Percentiles rank a stretch among this genome's conserved stretches.
phyloP scores from a whole-genome alignment of 2,113 vertebrate genomes.

The Leiothrix lutea region DNA sequence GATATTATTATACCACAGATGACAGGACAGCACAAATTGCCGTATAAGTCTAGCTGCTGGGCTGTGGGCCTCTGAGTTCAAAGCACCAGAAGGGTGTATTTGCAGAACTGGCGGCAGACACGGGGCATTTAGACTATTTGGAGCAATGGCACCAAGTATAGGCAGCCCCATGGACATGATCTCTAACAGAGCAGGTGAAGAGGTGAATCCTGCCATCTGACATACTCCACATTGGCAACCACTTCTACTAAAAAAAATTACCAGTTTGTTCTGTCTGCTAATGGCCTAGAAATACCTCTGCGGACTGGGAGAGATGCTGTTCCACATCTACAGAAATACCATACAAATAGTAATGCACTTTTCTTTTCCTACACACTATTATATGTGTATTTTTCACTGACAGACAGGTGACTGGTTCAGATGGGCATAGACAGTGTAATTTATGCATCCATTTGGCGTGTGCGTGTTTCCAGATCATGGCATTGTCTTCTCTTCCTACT shows the following conservation, averaged over 20 bases:
- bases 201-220: background rate
- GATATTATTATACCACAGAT: constrained; percentile 5
- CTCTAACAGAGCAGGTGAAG: background rate
- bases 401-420: constrained; percentile 28
- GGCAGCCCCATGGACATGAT: background rate
- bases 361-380: background rate
- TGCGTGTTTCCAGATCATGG: constrained; percentile 67
- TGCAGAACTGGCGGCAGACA: background rate
- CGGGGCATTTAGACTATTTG: background rate
- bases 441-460: constrained; percentile 64
- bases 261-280: background rate
- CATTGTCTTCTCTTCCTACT: constrained; percentile 74
- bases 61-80: background rate
- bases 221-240: background rate
- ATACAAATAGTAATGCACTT: background rate
- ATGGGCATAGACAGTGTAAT: constrained; percentile 44
- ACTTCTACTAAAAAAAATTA: background rate
- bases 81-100: background rate
- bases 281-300: background rate
- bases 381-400: background rate
- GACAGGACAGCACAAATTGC: constrained; percentile 9
- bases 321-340: background rate
- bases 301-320: background rate
- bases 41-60: background rate
- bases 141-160: background rate